phyloP scores from a whole-genome alignment of 2,888 invertebrate genomes.

The Acronicta leporina region DNA sequence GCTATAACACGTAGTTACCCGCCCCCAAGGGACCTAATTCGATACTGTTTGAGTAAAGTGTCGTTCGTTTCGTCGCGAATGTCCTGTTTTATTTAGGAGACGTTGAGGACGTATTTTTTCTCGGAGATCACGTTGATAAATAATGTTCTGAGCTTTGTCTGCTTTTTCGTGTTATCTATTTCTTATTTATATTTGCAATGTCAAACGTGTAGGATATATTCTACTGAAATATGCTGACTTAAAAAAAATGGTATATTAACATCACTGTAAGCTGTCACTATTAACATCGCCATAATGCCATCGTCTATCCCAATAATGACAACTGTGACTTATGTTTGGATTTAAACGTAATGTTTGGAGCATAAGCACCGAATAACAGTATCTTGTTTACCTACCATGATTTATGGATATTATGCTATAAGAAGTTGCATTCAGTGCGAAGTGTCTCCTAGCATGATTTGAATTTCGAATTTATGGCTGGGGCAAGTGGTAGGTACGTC shows the following conservation, averaged over 20 bases:
- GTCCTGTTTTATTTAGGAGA: slow-evolving; percentile 46
- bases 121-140: slow-evolving; percentile 21
- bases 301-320: too few relatives aligned
- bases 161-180: too few relatives aligned
- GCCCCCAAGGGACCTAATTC: slow-evolving; percentile 70
- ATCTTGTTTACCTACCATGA: not conserved
- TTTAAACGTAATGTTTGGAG: not conserved
- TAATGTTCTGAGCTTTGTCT: slow-evolving; percentile 25
- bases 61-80: slow-evolving; percentile 56
- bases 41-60: slow-evolving; percentile 71
- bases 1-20: slow-evolving; percentile 68
- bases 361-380: not conserved
- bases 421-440: not conserved
- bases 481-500: not conserved
- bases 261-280: too few relatives aligned
- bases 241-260: too few relatives aligned
- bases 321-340: too few relatives aligned
- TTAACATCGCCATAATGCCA: too few relatives aligned
- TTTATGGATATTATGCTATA: not conserved
- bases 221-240: too few relatives aligned
- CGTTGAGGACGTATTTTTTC: slow-evolving; percentile 30
- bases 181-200: too few relatives aligned
- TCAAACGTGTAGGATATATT: too few relatives aligned
- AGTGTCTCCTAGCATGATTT: not conserved
- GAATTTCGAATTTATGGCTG: not conserved